These are phyloP conservation scores for Bombus difficillimus DNA, from an alignment of 1,140 invertebrate genomes.

Conservation along the genomic window DNA sequence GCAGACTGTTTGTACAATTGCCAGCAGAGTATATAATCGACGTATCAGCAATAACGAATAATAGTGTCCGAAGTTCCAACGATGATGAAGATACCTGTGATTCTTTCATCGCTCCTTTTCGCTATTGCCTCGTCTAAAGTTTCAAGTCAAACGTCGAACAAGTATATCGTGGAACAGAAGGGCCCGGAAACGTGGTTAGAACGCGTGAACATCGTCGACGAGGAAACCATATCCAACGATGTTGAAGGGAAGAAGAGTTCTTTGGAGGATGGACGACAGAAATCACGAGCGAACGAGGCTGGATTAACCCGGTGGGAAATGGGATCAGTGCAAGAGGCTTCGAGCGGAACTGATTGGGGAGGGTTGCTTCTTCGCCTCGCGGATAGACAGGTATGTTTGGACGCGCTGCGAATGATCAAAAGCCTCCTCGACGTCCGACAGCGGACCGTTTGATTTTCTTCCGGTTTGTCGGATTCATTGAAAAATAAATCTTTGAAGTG, in stretches of 20 bases:
- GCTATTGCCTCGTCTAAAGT: not conserved
- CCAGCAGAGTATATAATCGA: constrained; percentile 54
- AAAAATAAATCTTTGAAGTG: not conserved
- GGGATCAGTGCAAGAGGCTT: constrained; percentile 1
- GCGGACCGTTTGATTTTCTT: not conserved
- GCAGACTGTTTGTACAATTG: constrained; percentile 56
- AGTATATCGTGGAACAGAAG: not conserved
- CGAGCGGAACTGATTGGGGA: constrained; percentile 37
- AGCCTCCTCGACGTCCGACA: not conserved
- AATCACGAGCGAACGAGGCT: not conserved
- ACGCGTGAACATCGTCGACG: not conserved
- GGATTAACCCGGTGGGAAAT: constrained; percentile 15
- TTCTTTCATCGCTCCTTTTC: not conserved
- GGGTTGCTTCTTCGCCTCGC: not conserved
- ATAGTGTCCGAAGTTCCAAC: constrained; percentile 18
- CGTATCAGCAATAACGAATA: not conserved
- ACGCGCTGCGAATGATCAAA: not conserved
- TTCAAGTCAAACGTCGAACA: not conserved
- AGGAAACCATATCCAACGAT: not conserved
- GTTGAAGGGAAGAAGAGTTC: not conserved
- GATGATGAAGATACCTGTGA: constrained; percentile 39
- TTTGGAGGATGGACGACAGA: not conserved
- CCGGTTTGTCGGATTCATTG: not conserved
- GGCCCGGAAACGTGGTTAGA: not conserved
- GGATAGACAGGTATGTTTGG: constrained; percentile 17